Evolutionary conservation across 92 coral and sea anemone species (phyloP).

Genomic region (Heteractis magnifica): DNA sequence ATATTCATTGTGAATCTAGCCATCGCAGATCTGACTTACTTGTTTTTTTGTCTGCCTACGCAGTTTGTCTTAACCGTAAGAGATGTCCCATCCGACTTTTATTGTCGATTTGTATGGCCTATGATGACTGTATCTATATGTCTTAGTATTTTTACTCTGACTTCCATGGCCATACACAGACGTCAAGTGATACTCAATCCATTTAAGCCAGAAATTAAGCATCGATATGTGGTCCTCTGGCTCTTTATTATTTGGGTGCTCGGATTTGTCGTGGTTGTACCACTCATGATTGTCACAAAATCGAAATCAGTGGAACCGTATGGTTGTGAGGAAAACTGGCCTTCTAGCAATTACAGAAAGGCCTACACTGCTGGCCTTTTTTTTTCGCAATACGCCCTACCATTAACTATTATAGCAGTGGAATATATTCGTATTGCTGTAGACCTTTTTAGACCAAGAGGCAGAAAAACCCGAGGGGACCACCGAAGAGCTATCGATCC

Average conservation of each 20-base stretch:
- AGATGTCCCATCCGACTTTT: constrained; percentile 71
- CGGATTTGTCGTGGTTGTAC: constrained; percentile 69
- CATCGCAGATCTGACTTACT: constrained; percentile 75
- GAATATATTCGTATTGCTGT: constrained; percentile 88
- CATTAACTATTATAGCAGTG: constrained; percentile 79
- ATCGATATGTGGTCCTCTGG: constrained; percentile 66
- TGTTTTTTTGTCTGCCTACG: constrained; percentile 84
- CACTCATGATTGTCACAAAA: constrained; percentile 64
- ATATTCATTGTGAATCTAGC: constrained; percentile 92
- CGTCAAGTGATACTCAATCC: constrained; percentile 84
- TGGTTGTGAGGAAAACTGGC: constrained; percentile 84
- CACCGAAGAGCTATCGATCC: constrained; percentile 42
- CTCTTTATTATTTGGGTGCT: constrained; percentile 76
- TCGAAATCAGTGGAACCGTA: constrained; percentile 61
- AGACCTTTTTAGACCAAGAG: constrained; percentile 68
- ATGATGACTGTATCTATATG: constrained; percentile 85
- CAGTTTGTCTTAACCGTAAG: constrained; percentile 66
- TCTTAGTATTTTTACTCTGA: constrained; percentile 83
- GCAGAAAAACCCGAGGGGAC: constrained; percentile 41
- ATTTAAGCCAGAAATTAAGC: constrained; percentile 72
- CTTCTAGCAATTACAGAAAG: constrained; percentile 51
- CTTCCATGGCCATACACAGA: constrained; percentile 94
- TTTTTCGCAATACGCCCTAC: constrained; percentile 71
- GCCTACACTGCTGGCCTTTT: constrained; percentile 83
- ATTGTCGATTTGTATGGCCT: constrained; percentile 93